Conservation (phyloP, 2,888 invertebrate genomes). For the Apoderus coryli region DNA sequence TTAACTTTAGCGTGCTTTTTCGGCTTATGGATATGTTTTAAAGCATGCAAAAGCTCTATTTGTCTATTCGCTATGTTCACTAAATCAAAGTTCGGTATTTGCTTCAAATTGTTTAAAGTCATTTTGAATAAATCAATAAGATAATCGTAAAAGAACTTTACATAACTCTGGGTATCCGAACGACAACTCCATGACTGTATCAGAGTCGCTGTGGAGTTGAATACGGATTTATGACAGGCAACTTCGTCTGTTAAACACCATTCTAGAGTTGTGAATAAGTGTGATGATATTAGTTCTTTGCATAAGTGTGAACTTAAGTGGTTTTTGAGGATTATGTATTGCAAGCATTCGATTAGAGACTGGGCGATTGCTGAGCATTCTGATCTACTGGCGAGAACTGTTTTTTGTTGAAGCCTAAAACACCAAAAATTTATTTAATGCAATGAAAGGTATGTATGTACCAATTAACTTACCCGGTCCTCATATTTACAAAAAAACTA, state of each 20-base stretch:
- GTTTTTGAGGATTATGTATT: constrained; percentile 42
- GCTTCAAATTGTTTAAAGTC: constrained; percentile 21
- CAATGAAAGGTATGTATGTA: no score
- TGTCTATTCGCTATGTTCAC: constrained; percentile 26
- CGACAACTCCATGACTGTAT: constrained; percentile 43
- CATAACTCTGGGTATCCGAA: constrained; percentile 16
- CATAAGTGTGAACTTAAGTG: constrained; percentile 33
- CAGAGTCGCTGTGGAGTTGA: constrained; percentile 36
- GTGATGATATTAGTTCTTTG: constrained; percentile 29
- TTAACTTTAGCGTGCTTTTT: constrained; percentile 39
- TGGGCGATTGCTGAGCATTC: constrained; percentile 53
- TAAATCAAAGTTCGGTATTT: constrained; percentile 17
- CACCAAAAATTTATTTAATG: no score
- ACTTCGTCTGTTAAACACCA: constrained; percentile 33
- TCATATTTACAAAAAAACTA: constrained; percentile 54
- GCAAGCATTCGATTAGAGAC: constrained; percentile 61
- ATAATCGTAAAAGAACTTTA: constrained; percentile 31
- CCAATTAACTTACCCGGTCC: constrained; percentile 48
- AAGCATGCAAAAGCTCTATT: constrained; percentile 33
- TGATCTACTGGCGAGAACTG: constrained; percentile 44
- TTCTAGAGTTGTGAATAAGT: constrained; percentile 35
- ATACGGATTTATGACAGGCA: constrained; percentile 33
- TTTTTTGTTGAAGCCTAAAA: constrained; percentile 44
- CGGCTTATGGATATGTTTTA: constrained; percentile 33
- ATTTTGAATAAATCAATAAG: constrained; percentile 26